Evolutionary conservation across 2,113 vertebrate species (phyloP).

Genomic region (Aphyosemion australe): DNA sequence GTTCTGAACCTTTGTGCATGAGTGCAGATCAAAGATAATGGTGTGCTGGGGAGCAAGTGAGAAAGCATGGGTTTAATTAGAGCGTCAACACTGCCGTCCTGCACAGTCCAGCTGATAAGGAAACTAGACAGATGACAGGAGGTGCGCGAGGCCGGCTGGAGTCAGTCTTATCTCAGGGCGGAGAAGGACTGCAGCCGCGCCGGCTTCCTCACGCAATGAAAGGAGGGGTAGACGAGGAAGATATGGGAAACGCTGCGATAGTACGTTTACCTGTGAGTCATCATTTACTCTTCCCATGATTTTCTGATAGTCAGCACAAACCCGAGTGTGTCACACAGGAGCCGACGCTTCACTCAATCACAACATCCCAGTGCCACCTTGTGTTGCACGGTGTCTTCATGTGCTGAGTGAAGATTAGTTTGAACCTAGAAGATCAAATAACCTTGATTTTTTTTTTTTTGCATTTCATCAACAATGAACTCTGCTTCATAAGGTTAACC

Average conservation of each 20-base stretch:
- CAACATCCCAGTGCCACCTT: conserved; percentile 68
- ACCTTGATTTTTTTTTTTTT: conserved; percentile 16
- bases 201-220: conserved; percentile 76
- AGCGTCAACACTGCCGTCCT: conserved; percentile 64
- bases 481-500: conserved; percentile 18
- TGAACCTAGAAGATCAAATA: neutral
- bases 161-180: conserved; percentile 82
- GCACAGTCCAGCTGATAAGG: conserved; percentile 74
- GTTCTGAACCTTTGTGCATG: conserved; percentile 2
- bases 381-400: conserved; percentile 31
- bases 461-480: neutral
- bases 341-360: conserved; percentile 51
- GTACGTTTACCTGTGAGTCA: conserved; percentile 75
- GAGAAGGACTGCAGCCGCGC: conserved; percentile 73
- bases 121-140: conserved; percentile 81
- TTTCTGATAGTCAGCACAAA: conserved; percentile 32
- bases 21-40: conserved; percentile 31
- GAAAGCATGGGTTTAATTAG: conserved; percentile 74
- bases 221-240: conserved; percentile 52
- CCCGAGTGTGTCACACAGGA: conserved; percentile 21
- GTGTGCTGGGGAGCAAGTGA: conserved; percentile 44
- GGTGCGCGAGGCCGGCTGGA: conserved; percentile 78
- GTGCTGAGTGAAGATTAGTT: neutral
- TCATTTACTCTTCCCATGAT: conserved; percentile 49
- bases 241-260: conserved; percentile 51